phyloP scores from a whole-genome alignment of 1,140 invertebrate species.

The Heliconius himera region DNA sequence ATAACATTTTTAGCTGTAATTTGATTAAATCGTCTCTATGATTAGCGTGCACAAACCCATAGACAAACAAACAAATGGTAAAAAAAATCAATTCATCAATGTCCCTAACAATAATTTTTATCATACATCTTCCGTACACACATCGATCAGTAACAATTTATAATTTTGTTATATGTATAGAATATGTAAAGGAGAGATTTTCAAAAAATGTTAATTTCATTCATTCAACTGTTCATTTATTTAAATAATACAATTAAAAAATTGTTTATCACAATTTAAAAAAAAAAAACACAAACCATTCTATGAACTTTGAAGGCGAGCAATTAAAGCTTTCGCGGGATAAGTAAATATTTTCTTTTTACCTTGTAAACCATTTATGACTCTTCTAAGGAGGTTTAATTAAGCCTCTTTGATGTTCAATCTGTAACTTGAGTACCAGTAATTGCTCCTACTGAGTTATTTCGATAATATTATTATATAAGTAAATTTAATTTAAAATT shows the following conservation, averaged over 20 bases:
- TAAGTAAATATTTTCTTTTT: slow-evolving; percentile 72
- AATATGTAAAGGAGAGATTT: too few relatives aligned
- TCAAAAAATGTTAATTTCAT: too few relatives aligned
- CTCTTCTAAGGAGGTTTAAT: slow-evolving; percentile 70
- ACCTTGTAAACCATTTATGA: slow-evolving; percentile 72
- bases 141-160: too few relatives aligned
- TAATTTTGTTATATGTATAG: too few relatives aligned
- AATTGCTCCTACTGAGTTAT: slow-evolving; percentile 63
- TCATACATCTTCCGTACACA: too few relatives aligned
- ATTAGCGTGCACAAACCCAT: too few relatives aligned
- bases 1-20: too few relatives aligned
- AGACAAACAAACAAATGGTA: too few relatives aligned
- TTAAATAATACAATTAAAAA: neutral
- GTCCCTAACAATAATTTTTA: too few relatives aligned
- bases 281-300: neutral
- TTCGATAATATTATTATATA: slow-evolving; percentile 49
- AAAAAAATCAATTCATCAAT: too few relatives aligned
- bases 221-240: neutral
- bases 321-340: slow-evolving; percentile 70
- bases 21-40: too few relatives aligned
- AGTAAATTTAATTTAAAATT: slow-evolving; percentile 22
- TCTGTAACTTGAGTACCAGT: slow-evolving; percentile 68
- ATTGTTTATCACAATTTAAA: neutral
- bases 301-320: slow-evolving; percentile 52
- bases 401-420: slow-evolving; percentile 78